Evolutionary conservation across 2,888 invertebrate genomes (phyloP).

Genomic region (Drosophila aldrichi): DNA sequence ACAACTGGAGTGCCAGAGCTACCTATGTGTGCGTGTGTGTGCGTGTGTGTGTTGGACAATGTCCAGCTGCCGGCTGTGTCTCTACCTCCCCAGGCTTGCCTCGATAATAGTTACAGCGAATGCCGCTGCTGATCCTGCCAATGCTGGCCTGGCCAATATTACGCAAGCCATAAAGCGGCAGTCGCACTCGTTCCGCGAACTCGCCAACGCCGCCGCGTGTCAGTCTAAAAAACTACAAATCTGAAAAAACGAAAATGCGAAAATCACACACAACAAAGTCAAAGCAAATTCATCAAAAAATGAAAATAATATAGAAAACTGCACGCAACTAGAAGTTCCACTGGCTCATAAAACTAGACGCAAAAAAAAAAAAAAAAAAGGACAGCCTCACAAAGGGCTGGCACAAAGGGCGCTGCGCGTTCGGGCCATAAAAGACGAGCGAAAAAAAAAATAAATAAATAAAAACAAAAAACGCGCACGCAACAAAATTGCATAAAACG

Average conservation of each 20-base stretch:
- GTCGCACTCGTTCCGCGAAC: conserved; percentile 56
- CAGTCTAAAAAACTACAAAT: conserved; percentile 68
- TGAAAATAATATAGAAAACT: conserved; percentile 31
- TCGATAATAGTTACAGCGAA: conserved; percentile 20
- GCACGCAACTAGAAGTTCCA: conserved; percentile 80
- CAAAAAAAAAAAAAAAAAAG: conserved; percentile 22
- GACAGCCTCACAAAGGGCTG: conserved; percentile 51
- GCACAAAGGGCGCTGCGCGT: neutral
- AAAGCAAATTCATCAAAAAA: conserved; percentile 5
- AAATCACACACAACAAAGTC: conserved; percentile 7
- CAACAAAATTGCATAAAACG: conserved; percentile 45
- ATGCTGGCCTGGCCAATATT: conserved; percentile 34
- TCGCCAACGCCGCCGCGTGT: conserved; percentile 67
- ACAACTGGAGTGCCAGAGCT: conserved; percentile 56
- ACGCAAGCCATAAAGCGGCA: conserved; percentile 59
- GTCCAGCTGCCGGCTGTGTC: conserved; percentile 24
- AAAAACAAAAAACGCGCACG: neutral
- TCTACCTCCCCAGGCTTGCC: neutral
- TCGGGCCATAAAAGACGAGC: conserved; percentile 34
- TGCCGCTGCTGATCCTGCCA: conserved; percentile 17
- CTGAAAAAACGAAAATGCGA: neutral
- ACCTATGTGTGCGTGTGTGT: conserved; percentile 14
- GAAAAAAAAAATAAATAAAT: neutral
- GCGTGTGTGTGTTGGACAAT: conserved; percentile 32
- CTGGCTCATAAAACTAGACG: conserved; percentile 37